These are phyloP conservation scores for Ailuropoda melanoleuca DNA, from an alignment of 2,113 vertebrate genomes.

Conservation along the genomic window DNA sequence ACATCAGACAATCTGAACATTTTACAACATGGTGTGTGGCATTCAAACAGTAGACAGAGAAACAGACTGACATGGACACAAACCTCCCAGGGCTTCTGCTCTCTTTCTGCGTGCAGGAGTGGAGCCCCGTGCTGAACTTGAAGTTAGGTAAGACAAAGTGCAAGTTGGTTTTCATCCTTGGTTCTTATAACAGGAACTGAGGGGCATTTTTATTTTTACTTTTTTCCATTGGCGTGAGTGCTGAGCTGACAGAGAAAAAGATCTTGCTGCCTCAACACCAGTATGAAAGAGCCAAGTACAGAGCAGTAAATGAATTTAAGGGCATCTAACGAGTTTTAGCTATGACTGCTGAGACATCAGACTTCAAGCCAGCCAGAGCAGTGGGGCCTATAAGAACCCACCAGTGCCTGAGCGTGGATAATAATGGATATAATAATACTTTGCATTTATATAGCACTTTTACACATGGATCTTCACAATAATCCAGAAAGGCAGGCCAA, in stretches of 20 bases:
- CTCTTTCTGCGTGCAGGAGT: rapidly evolving
- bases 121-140: background rate
- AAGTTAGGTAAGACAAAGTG: background rate
- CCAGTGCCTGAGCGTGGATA: background rate
- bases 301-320: background rate
- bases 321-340: background rate
- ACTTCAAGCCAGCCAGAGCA: background rate
- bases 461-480: background rate
- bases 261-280: background rate
- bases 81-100: background rate
- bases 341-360: background rate
- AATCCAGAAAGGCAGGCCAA: constrained; percentile 19
- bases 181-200: background rate
- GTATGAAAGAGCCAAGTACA: background rate
- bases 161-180: background rate
- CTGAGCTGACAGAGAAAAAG: background rate
- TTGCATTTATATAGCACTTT: constrained; percentile 28
- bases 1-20: background rate
- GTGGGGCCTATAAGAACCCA: background rate
- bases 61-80: background rate
- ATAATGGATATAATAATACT: background rate
- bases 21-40: background rate
- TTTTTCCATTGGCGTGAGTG: background rate
- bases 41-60: background rate
- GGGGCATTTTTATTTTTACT: background rate